A percentile compares a stretch with the other conserved stretches of the same genome.
Evolutionary conservation across 2,113 vertebrate species (phyloP).

Genomic region (Oryzias javanicus): DNA sequence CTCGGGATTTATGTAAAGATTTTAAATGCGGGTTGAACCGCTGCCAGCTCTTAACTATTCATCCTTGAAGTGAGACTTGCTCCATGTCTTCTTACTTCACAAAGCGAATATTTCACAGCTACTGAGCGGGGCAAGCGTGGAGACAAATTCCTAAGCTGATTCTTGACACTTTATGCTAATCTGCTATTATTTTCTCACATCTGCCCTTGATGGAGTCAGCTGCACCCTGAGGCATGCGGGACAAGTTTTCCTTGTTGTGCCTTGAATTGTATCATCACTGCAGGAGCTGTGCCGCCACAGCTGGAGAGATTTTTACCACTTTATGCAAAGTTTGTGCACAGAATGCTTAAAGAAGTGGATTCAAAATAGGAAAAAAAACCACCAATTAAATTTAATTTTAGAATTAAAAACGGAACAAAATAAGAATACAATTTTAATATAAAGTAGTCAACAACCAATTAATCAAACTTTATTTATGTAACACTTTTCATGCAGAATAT

Average conservation of each 20-base stretch:
- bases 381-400: too few species aligned
- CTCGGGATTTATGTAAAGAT: constrained; percentile 13
- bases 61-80: constrained; percentile 1
- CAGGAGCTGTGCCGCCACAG: neutral
- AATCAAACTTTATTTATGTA: too few species aligned
- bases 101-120: constrained; percentile 11
- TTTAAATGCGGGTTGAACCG: constrained; percentile 3
- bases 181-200: constrained; percentile 31
- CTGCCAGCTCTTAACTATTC: neutral
- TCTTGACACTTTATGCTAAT: constrained; percentile 49
- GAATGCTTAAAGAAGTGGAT: too few species aligned
- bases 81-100: neutral
- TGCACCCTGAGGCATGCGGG: constrained; percentile 27
- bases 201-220: constrained; percentile 47
- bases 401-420: too few species aligned
- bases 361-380: too few species aligned
- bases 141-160: constrained; percentile 14
- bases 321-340: too few species aligned
- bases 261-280: constrained; percentile 7
- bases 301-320: too few species aligned
- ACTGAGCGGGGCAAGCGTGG: neutral
- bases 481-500: too few species aligned
- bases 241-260: constrained; percentile 24
- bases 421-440: too few species aligned
- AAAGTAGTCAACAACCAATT: too few species aligned